phyloP scores from a whole-genome alignment of 2,113 vertebrate species.

The Ameiurus melas region DNA sequence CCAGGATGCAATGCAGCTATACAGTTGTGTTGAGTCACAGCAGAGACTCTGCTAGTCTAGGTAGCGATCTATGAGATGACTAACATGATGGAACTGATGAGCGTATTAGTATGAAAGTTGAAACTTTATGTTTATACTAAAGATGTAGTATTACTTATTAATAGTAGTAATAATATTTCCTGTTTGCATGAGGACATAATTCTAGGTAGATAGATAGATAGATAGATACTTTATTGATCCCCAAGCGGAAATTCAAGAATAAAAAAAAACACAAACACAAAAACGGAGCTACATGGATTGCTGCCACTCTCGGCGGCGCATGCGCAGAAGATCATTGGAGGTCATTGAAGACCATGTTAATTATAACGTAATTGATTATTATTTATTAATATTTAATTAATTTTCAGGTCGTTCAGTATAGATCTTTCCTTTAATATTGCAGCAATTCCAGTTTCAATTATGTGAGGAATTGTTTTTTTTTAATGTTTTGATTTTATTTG shows the following conservation, averaged over 20 bases:
- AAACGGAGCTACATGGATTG: too few relatives aligned
- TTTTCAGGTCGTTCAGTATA: not conserved
- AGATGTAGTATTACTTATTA: not conserved
- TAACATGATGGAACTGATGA: not conserved
- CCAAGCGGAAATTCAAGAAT: too few relatives aligned
- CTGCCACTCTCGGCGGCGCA: too few relatives aligned
- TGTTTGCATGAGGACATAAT: not conserved
- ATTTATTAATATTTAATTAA: too few relatives aligned
- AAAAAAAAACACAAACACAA: too few relatives aligned
- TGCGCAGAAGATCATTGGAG: too few relatives aligned
- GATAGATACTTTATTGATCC: too few relatives aligned
- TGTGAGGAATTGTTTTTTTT: not conserved
- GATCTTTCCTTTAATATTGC: too few relatives aligned
- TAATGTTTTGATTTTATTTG: not conserved
- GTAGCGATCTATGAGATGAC: not conserved
- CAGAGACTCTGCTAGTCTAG: not conserved
- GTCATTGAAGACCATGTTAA: not conserved
- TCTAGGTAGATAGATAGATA: too few relatives aligned
- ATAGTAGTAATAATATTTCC: not conserved
- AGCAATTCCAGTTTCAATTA: too few relatives aligned
- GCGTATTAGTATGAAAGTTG: not conserved
- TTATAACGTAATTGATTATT: too few relatives aligned
- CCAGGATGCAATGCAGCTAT: not conserved
- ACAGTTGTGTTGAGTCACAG: not conserved
- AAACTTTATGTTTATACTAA: not conserved